Conservation (phyloP, 2,888 invertebrate species). For the Idaea aversata region DNA sequence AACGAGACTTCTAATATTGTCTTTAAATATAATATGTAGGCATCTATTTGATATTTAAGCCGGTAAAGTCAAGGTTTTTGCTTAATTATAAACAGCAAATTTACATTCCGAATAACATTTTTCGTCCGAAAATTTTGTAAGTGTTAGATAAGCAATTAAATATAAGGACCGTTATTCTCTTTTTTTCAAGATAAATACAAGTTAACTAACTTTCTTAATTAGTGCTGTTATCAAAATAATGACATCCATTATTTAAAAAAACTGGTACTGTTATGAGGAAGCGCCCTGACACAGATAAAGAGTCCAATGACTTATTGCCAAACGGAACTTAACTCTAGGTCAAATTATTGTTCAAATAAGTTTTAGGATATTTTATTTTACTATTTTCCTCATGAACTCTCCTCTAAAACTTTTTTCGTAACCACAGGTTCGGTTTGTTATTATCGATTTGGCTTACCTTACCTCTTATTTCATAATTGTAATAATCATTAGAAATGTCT, state of each 20-base stretch:
- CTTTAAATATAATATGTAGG: neutral
- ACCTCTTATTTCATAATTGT: no score
- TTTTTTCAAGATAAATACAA: neutral
- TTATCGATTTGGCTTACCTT: neutral
- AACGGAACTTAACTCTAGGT: neutral
- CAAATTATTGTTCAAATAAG: neutral
- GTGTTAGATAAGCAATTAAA: neutral
- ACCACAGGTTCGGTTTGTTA: neutral
- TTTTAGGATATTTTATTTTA: neutral
- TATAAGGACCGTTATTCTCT: neutral
- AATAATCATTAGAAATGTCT: slow-evolving; percentile 21
- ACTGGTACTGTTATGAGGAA: neutral
- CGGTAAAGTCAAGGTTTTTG: neutral
- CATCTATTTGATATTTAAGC: neutral
- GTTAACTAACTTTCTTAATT: neutral
- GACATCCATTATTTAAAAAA: neutral
- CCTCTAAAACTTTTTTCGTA: neutral
- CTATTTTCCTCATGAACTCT: neutral
- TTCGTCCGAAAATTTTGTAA: neutral
- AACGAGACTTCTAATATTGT: neutral
- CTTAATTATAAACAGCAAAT: neutral
- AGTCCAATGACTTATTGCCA: neutral
- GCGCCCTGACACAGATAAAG: neutral
- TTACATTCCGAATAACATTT: neutral
- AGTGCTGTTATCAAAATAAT: neutral